phyloP scores from a whole-genome alignment of 2,113 vertebrate genomes.

The Brachionichthys hirsutus region DNA sequence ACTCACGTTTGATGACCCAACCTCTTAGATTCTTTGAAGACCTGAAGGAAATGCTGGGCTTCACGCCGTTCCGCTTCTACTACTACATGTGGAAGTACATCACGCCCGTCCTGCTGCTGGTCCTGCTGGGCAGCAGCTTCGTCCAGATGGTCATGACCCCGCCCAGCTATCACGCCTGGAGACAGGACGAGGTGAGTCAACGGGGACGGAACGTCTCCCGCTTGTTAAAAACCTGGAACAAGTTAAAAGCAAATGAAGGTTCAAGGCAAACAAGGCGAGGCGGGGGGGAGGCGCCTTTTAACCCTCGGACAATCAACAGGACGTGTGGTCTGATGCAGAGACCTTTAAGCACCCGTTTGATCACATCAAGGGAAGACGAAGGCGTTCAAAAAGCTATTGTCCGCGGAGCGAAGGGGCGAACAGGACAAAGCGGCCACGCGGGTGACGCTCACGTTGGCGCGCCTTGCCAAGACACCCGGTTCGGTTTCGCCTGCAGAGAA shows the following conservation, averaged over 20 bases:
- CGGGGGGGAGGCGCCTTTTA: slow-evolving; percentile 7
- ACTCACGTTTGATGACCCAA: too few relatives aligned
- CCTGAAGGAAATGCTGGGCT: slow-evolving; percentile 95
- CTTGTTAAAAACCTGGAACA: slow-evolving; percentile 29
- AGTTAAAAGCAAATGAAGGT: slow-evolving; percentile 34
- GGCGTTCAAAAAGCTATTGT: too few relatives aligned
- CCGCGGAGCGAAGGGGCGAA: too few relatives aligned
- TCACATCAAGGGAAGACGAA: not conserved
- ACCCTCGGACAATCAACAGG: slow-evolving; percentile 50
- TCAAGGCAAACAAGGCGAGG: slow-evolving; percentile 33
- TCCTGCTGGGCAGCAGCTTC: slow-evolving; percentile 83
- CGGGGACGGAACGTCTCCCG: slow-evolving; percentile 8
- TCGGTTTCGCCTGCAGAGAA: too few relatives aligned
- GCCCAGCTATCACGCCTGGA: slow-evolving; percentile 93
- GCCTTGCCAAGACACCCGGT: too few relatives aligned
- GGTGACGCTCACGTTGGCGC: too few relatives aligned
- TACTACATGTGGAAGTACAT: slow-evolving; percentile 99
- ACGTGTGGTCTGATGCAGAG: slow-evolving; percentile 20
- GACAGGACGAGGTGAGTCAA: slow-evolving; percentile 85
- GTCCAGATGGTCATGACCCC: slow-evolving; percentile 89
- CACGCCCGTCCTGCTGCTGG: slow-evolving; percentile 86
- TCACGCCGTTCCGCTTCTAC: slow-evolving; percentile 88
- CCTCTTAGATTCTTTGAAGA: slow-evolving; percentile 91
- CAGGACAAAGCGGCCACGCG: too few relatives aligned
- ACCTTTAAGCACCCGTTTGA: slow-evolving; percentile 28